A percentile compares a stretch with the other conserved stretches of the same genome.
Evolutionary conservation across 2,888 invertebrate genomes (phyloP).

Genomic region (Trachelus stipa): DNA sequence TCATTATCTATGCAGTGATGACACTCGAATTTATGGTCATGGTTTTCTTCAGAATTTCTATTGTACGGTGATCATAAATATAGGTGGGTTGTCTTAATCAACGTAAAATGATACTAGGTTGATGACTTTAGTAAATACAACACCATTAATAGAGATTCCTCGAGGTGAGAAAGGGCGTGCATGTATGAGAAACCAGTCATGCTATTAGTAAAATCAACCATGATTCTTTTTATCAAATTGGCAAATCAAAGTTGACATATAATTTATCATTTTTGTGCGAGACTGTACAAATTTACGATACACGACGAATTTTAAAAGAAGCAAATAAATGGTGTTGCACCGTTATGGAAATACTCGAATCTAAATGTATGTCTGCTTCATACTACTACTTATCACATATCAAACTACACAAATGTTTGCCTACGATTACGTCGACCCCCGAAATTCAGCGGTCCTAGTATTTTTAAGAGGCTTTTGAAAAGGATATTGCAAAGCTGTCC

Average conservation of each 20-base stretch:
- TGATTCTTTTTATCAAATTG: not conserved
- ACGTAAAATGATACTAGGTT: not conserved
- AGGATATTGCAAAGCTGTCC: not conserved
- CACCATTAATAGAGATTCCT: not conserved
- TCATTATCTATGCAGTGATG: not conserved
- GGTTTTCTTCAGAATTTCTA: not conserved
- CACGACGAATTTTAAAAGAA: not conserved
- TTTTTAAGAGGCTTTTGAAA: constrained; percentile 6
- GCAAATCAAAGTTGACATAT: not conserved
- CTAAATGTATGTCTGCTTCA: constrained; percentile 10
- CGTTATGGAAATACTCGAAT: not conserved
- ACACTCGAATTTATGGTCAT: not conserved
- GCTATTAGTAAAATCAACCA: not conserved
- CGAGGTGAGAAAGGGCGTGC: not conserved
- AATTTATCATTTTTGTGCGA: not conserved
- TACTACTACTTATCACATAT: constrained; percentile 30
- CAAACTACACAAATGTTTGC: constrained; percentile 14
- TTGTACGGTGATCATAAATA: not conserved
- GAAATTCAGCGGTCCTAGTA: not conserved
- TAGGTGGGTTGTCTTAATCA: not conserved
- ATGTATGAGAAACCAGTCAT: not conserved
- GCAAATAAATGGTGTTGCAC: not conserved
- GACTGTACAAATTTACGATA: not conserved
- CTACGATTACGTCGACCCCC: not conserved
- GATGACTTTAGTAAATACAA: constrained; percentile 1